A percentile compares a stretch with the other conserved stretches of the same genome.
phyloP scores from a whole-genome alignment of 2,888 invertebrate species.

The Heliconius ismenius region DNA sequence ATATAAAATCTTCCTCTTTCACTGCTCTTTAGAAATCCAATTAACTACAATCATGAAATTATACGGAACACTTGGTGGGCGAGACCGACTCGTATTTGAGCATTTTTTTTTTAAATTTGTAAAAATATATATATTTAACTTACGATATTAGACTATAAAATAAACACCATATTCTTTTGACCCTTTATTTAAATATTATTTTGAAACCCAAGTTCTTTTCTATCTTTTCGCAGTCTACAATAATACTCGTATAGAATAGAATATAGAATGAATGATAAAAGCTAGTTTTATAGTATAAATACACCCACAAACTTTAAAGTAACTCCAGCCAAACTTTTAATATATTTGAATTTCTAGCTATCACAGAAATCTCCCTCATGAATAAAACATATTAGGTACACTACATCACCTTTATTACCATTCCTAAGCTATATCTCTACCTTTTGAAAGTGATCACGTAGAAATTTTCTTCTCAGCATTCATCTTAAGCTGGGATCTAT shows the following conservation, averaged over 20 bases:
- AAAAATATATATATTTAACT: too few relatives aligned
- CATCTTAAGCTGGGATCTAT: not conserved
- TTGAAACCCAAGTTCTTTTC: too few relatives aligned
- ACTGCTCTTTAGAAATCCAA: too few relatives aligned
- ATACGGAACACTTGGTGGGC: too few relatives aligned
- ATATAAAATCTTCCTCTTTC: too few relatives aligned
- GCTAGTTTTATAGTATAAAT: not conserved
- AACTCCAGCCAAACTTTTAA: not conserved
- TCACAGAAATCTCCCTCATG: not conserved
- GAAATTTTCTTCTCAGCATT: not conserved
- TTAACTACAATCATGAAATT: too few relatives aligned
- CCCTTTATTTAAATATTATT: too few relatives aligned
- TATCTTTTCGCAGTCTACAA: not conserved
- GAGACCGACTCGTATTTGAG: too few relatives aligned
- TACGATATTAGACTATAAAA: too few relatives aligned
- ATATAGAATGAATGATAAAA: not conserved
- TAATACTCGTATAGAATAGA: too few relatives aligned
- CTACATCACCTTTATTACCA: slow-evolving; percentile 11
- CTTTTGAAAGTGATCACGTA: slow-evolving; percentile 17
- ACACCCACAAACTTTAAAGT: not conserved
- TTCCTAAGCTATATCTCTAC: not conserved
- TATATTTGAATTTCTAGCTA: slow-evolving; percentile 16
- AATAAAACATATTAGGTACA: slow-evolving; percentile 1
- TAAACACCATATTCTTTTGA: too few relatives aligned
- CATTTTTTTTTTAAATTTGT: too few relatives aligned